Evolutionary conservation across 1,140 invertebrate genomes (phyloP).

Genomic region (Anastrepha obliqua): DNA sequence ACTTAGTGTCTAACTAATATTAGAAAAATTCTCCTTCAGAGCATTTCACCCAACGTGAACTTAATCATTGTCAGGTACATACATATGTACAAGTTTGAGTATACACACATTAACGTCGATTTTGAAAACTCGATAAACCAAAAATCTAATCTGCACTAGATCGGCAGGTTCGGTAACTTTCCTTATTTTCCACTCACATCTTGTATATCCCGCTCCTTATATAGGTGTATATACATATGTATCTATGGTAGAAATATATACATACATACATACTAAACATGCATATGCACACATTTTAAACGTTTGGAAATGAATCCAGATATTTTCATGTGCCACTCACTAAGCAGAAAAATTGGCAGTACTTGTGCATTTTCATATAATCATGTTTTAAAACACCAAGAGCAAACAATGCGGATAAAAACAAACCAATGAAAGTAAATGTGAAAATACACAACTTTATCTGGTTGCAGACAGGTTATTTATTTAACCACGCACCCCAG

Average conservation of each 20-base stretch:
- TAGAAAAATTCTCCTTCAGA: no score
- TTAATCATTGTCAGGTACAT: no score
- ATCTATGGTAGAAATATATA: background rate
- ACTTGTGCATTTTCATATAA: no score
- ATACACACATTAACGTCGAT: background rate
- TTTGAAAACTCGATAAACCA: background rate
- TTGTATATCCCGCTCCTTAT: background rate
- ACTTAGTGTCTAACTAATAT: no score
- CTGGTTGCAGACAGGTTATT: background rate
- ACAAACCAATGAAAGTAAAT: conserved; percentile 10
- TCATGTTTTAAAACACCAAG: no score
- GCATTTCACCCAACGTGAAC: no score
- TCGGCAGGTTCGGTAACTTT: conserved; percentile 28
- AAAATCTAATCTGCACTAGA: conserved; percentile 9
- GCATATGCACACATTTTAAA: background rate
- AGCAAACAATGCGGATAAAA: background rate
- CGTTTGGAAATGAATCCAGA: background rate
- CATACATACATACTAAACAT: background rate
- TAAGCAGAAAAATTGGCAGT: no score
- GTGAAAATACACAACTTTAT: background rate
- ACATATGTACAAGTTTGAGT: no score
- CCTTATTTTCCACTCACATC: conserved; percentile 19
- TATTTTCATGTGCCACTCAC: no score
- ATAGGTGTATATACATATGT: background rate
- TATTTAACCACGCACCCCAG: conserved; percentile 4